These are phyloP conservation scores for Paramuricea clavata DNA, from an alignment of 92 coral and sea anemone species.

Conservation along the genomic window DNA sequence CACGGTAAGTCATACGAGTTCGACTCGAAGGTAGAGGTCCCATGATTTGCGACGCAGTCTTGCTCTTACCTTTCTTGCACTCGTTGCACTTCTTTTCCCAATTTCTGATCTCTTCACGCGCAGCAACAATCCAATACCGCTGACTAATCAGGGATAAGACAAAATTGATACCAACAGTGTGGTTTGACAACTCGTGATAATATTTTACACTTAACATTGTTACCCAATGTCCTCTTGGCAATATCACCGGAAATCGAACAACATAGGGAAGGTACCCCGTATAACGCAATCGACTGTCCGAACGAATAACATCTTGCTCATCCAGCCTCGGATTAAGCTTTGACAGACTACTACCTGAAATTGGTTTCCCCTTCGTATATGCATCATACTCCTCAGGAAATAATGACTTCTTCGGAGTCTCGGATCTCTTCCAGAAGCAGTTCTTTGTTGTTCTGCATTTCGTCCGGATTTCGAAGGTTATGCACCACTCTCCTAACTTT, in stretches of 20 bases:
- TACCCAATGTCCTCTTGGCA: conserved; percentile 67
- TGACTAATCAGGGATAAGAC: conserved; percentile 59
- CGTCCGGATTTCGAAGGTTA: conserved; percentile 55
- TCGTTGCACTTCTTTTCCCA: conserved; percentile 50
- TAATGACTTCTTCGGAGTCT: conserved; percentile 58
- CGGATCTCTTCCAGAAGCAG: conserved; percentile 55
- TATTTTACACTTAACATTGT: conserved; percentile 59
- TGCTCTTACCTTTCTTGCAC: conserved; percentile 53
- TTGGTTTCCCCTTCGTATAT: conserved; percentile 24
- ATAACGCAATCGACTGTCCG: conserved; percentile 53
- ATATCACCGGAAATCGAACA: conserved; percentile 50
- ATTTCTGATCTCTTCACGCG: conserved; percentile 69
- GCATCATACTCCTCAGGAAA: conserved; percentile 57
- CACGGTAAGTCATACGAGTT: conserved; percentile 62
- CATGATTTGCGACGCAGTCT: conserved; percentile 71
- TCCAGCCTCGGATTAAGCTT: conserved; percentile 45
- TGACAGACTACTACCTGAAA: no score
- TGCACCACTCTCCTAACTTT: conserved; percentile 55
- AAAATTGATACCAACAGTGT: conserved; percentile 69
- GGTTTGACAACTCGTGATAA: conserved; percentile 70
- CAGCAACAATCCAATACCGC: conserved; percentile 65
- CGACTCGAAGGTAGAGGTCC: conserved; percentile 59
- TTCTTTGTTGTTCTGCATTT: conserved; percentile 38
- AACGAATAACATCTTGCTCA: conserved; percentile 53
- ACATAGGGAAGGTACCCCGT: conserved; percentile 58